Conservation (phyloP, 1,140 invertebrate species). For the Drosophila kohkoa region DNA sequence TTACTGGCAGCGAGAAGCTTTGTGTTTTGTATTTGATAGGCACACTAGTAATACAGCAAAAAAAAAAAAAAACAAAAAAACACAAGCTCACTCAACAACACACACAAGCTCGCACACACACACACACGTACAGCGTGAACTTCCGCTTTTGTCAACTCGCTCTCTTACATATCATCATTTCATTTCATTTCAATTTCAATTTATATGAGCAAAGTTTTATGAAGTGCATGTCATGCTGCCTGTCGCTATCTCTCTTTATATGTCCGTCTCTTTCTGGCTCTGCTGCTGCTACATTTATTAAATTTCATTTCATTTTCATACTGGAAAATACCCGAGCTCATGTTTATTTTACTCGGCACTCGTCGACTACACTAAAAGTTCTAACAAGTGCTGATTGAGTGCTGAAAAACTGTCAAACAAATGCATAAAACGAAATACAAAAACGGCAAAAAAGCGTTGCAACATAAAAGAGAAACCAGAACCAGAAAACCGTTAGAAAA, state of each 20-base stretch:
- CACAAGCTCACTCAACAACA: not conserved
- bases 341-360: conserved; percentile 76
- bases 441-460: conserved; percentile 7
- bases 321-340: conserved; percentile 57
- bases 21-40: conserved; percentile 59
- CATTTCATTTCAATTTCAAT: conserved; percentile 82
- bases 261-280: conserved; percentile 2
- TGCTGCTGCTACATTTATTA: conserved; percentile 67
- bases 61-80: conserved; percentile 3
- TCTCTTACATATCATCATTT: conserved; percentile 62
- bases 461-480: not conserved
- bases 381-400: conserved; percentile 80
- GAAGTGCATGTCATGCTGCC: conserved; percentile 78
- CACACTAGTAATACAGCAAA: conserved; percentile 33
- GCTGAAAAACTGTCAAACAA: conserved; percentile 76
- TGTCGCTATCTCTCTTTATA: conserved; percentile 37
- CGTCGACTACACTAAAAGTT: conserved; percentile 65
- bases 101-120: not conserved
- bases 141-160: conserved; percentile 44
- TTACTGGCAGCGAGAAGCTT: conserved; percentile 45
- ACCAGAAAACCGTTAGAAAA: conserved; percentile 13
- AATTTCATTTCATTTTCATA: conserved; percentile 76
- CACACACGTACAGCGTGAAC: conserved; percentile 22
- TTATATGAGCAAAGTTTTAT: conserved; percentile 82
- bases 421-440: conserved; percentile 37